Evolutionary conservation across 2,888 invertebrate genomes (phyloP), one percentile per base, ranked within the genome.

Genomic region (Drosophila pseudotakahashii): DNA sequence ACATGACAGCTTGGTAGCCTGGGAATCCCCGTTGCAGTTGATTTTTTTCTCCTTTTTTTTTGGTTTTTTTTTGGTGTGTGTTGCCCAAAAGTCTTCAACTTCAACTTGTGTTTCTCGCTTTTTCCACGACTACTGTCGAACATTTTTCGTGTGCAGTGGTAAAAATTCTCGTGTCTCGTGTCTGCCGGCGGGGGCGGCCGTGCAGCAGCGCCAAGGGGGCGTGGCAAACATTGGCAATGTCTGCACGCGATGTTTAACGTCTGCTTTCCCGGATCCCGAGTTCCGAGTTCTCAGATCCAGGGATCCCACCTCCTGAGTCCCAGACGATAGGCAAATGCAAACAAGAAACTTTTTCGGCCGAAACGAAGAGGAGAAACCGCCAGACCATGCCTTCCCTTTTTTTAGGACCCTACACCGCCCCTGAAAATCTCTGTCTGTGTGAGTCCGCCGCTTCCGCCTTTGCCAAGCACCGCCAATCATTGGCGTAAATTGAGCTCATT

Each of bases 401-500:
- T 7, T 7, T 45, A 7, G 14, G 11, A 9, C 6, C 36, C 6
- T 4, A 4, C 9, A 16, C 26, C 14, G 13, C 53, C 26, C 23
- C 9, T n/a, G 54, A 30, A 54, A 44, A 23, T 36, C 36, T 44
- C 26, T 47, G 61, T 60, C 41, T 61, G 44, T 60, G 61, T 62
- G 62, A 45, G 60, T 57, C 58, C 59, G 58, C 58, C 16, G 34
- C 55, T 50, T 50, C 57, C 71, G 75, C 50, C 68, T 62, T 47
- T 67, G 67, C 60, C 60, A 66, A 55, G 75, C 73, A 79, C 85
- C 79, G 79, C 85, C 88, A 87, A 87, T 87, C 77, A 83, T 88
- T 79, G 82, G 85, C 88, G 82, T 81, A 83, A 83, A 85, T 83
- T 88, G 88, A 84, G 88, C 82, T 88, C 85, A 83, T 83, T 83